phyloP scores from a whole-genome alignment of 1,140 invertebrate genomes.

The Drosophila persimilis region DNA sequence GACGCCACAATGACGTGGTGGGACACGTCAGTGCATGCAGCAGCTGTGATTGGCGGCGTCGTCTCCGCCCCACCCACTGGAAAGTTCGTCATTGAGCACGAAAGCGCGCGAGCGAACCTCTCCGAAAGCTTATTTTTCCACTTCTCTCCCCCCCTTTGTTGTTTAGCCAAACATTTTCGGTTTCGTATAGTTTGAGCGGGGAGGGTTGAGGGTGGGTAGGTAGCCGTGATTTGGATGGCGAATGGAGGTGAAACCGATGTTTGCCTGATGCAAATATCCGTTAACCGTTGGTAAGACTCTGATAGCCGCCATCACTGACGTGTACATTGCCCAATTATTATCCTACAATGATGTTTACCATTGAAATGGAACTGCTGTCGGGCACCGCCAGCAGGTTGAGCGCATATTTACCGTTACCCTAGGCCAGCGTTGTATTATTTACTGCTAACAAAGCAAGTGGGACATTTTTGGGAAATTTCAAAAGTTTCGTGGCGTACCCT shows the following conservation, averaged over 20 bases:
- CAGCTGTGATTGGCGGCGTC: conserved; percentile 47
- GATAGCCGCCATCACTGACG: conserved; percentile 36
- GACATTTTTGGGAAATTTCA: too few species aligned
- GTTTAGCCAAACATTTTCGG: conserved; percentile 44
- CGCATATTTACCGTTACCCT: conserved; percentile 16
- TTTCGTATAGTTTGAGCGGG: not conserved
- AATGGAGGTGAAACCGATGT: conserved; percentile 28
- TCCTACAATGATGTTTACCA: conserved; percentile 1
- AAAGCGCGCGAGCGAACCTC: conserved; percentile 3
- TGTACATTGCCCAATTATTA: conserved; percentile 42
- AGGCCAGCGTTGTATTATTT: conserved; percentile 4
- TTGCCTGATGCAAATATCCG: conserved; percentile 55
- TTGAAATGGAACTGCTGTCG: too few species aligned
- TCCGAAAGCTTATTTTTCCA: not conserved
- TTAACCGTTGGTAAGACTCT: conserved; percentile 9
- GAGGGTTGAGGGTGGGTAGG: not conserved
- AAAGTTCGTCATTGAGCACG: not conserved
- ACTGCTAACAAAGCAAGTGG: not conserved
- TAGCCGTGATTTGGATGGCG: conserved; percentile 4
- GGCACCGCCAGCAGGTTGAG: too few species aligned
- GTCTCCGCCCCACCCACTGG: conserved; percentile 14
- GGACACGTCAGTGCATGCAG: conserved; percentile 61
- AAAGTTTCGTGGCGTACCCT: too few species aligned
- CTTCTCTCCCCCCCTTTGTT: not conserved
- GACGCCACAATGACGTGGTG: conserved; percentile 59